Evolutionary conservation across 2,113 vertebrate genomes (phyloP).

Genomic region (Chaetorhynchus papuensis): DNA sequence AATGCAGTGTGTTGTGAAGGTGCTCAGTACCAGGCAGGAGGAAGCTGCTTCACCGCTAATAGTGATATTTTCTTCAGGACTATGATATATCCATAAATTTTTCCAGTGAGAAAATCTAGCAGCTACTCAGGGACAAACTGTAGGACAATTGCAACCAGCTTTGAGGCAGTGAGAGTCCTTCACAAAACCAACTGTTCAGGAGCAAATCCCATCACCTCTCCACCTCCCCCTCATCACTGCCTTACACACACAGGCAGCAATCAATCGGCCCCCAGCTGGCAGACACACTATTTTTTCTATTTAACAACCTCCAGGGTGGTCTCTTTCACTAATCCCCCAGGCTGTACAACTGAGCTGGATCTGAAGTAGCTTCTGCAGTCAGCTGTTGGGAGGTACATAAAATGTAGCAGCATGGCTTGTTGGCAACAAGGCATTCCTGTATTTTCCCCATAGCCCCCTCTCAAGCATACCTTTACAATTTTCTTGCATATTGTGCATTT

Average conservation of each 20-base stretch:
- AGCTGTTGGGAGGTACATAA: slow-evolving; percentile 11
- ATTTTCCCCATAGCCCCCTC: neutral
- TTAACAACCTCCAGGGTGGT: slow-evolving; percentile 60
- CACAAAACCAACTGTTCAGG: slow-evolving; percentile 48
- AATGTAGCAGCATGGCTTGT: neutral
- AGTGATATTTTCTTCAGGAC: neutral
- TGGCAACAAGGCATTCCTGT: neutral
- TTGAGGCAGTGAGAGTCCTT: slow-evolving; percentile 40
- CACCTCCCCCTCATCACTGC: slow-evolving; percentile 42
- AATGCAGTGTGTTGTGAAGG: neutral
- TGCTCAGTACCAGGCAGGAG: neutral
- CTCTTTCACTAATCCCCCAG: slow-evolving; percentile 52
- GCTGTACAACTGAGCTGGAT: slow-evolving; percentile 27
- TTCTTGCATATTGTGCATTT: neutral
- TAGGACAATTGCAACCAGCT: slow-evolving; percentile 41
- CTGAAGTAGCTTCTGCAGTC: slow-evolving; percentile 45
- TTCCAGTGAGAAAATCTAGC: slow-evolving; percentile 3
- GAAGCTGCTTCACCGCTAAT: neutral
- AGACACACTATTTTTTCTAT: slow-evolving; percentile 49
- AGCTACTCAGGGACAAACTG: neutral
- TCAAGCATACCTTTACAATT: neutral
- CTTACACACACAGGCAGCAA: slow-evolving; percentile 33
- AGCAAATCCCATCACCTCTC: slow-evolving; percentile 50
- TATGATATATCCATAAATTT: neutral
- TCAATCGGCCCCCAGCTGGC: slow-evolving; percentile 53